phyloP scores from a whole-genome alignment of 2,888 invertebrate genomes.

The Pecten maximus region DNA sequence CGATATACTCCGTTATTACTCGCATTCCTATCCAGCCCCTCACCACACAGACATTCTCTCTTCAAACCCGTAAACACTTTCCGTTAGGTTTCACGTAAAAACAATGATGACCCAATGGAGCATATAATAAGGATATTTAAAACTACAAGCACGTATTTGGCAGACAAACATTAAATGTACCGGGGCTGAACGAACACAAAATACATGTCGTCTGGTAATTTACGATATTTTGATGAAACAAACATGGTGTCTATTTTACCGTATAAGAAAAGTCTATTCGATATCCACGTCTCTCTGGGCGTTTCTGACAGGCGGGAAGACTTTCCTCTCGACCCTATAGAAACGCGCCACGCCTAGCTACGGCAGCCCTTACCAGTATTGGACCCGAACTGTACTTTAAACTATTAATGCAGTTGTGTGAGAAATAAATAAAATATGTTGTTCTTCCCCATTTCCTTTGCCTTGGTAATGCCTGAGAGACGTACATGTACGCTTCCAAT shows the following conservation, averaged over 20 bases:
- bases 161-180: not conserved
- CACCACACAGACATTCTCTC: not conserved
- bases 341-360: not conserved
- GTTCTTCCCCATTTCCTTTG: too few species aligned
- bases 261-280: not conserved
- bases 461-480: too few species aligned
- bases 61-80: not conserved
- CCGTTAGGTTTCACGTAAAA: not conserved
- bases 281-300: not conserved
- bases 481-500: too few species aligned
- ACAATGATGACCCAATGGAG: not conserved
- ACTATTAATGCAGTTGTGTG: too few species aligned
- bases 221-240: not conserved
- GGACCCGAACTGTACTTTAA: too few species aligned
- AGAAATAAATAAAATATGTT: too few species aligned
- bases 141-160: not conserved
- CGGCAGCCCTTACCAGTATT: not conserved
- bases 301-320: not conserved
- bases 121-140: not conserved
- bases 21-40: not conserved
- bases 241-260: not conserved
- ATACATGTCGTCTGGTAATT: not conserved
- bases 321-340: not conserved
- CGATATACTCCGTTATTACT: not conserved
- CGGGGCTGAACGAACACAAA: not conserved